Evolutionary conservation across 2,113 vertebrate genomes (phyloP), one percentile per base, ranked within the genome.

Genomic region (Nothoprocta perdicaria): DNA sequence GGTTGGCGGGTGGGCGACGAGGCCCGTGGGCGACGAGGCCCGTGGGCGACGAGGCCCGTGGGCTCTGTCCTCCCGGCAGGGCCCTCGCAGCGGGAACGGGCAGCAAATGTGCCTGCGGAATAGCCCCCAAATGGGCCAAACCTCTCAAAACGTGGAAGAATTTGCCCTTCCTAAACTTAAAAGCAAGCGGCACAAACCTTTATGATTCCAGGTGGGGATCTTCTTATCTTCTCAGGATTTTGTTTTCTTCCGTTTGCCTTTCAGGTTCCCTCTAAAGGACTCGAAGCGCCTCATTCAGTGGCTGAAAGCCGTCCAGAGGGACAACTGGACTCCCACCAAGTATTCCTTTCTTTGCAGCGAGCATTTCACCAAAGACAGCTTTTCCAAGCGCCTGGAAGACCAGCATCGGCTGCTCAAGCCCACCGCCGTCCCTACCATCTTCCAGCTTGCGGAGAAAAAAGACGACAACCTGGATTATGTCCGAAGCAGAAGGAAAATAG

Each of bases 291-390:
- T 98, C 63, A 93, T 98, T 45, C 97, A 98, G 93, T 98, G 98
- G 98, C 86, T 98, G 26, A 97, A 97, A 80, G 98, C 98, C 13
- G 97, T 98, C 63, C 97, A 98, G 93, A 97, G 98, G 14, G 97
- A 97, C 57, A 98, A 98, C 94, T 98, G 98, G 98, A 98, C 96
- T 24, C 98, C 98, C 24, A 98, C 98, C 38, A 98, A 98, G 90
- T 98, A 98, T 24, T 98, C 98, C 1, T 98, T 98, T 57, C 97
- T 98, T 22, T 98, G 98, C 88, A 98, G 98, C 0, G 98, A 98
- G 57, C 98, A 98, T 38, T 98, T 98, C 93, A 98, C 98, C 96
- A 98, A 97, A 90, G 98, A 98, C 63, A 98, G 98, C 22, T 98
- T 98, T 86, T 98, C 97, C 27, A 97, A 95, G 73, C 94, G 97